A percentile compares a stretch with the other conserved stretches of the same genome.
phyloP scores from a whole-genome alignment of 1,140 invertebrate genomes.

The Adoxophyes honmai region DNA sequence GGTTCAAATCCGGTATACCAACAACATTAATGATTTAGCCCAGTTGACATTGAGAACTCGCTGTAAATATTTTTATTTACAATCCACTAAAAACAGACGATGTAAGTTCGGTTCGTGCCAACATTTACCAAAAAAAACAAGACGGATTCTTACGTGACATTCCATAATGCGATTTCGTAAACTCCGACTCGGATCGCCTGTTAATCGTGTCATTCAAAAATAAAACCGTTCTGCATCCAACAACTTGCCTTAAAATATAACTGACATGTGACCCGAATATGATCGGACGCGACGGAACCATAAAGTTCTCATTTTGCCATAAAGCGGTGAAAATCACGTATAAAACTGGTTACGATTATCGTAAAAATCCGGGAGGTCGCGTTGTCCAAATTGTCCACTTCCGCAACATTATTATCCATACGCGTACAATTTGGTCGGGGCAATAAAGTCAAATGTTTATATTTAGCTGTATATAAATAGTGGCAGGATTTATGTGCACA shows the following conservation, averaged over 20 bases:
- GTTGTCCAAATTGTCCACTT: constrained; percentile 15
- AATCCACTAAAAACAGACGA: background rate
- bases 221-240: background rate
- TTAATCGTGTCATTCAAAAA: background rate
- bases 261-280: constrained; percentile 7
- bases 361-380: constrained; percentile 13
- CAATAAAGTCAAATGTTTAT: constrained; percentile 41
- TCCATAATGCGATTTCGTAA: constrained; percentile 10
- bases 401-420: constrained; percentile 7
- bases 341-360: constrained; percentile 14
- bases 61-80: background rate
- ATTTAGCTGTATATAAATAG: constrained; percentile 46
- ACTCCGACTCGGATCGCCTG: background rate
- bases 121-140: constrained; percentile 5
- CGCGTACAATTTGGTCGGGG: constrained; percentile 18
- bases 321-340: background rate
- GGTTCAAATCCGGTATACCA: too few species aligned
- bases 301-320: background rate
- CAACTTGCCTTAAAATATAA: background rate
- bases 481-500: constrained; percentile 36
- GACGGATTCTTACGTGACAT: background rate
- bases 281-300: background rate
- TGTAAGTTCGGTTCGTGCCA: background rate
- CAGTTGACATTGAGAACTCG: background rate
- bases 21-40: too few species aligned